Evolutionary conservation across 2,113 vertebrate genomes (phyloP).

Genomic region (Chloropsis hardwickii): DNA sequence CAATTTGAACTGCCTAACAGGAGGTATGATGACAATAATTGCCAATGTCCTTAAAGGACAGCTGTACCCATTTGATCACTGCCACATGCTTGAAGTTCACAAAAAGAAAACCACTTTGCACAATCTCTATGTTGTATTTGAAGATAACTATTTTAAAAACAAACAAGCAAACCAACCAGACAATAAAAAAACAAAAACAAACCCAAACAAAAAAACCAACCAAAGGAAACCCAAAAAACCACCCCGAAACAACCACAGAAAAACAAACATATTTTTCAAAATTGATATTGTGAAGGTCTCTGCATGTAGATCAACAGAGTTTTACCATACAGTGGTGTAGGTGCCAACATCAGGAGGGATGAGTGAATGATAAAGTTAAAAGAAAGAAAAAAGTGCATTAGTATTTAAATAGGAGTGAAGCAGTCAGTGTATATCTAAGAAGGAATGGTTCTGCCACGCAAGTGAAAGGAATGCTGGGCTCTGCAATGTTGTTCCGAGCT

Average conservation of each 20-base stretch:
- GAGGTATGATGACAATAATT: conserved; percentile 72
- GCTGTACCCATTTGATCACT: conserved; percentile 66
- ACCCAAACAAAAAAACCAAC: background rate
- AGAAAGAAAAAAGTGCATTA: background rate
- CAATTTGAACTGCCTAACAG: conserved; percentile 73
- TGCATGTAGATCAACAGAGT: background rate
- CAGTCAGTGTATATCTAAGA: background rate
- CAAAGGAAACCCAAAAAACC: background rate
- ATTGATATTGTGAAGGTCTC: conserved; percentile 9
- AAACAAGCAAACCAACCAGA: background rate
- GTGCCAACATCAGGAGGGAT: background rate
- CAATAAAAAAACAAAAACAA: background rate
- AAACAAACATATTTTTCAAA: background rate
- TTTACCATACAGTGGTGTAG: background rate
- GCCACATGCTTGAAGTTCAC: conserved; percentile 56
- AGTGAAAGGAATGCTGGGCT: background rate
- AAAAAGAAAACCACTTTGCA: conserved; percentile 48
- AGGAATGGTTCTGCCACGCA: background rate
- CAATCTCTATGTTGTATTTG: background rate
- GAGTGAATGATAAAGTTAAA: background rate
- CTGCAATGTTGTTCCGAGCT: background rate
- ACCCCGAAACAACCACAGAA: background rate
- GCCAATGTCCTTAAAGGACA: conserved; percentile 67
- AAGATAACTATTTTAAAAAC: background rate
- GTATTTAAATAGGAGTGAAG: background rate